phyloP scores from a whole-genome alignment of 2,113 vertebrate species.

The Fulmarus glacialis region DNA sequence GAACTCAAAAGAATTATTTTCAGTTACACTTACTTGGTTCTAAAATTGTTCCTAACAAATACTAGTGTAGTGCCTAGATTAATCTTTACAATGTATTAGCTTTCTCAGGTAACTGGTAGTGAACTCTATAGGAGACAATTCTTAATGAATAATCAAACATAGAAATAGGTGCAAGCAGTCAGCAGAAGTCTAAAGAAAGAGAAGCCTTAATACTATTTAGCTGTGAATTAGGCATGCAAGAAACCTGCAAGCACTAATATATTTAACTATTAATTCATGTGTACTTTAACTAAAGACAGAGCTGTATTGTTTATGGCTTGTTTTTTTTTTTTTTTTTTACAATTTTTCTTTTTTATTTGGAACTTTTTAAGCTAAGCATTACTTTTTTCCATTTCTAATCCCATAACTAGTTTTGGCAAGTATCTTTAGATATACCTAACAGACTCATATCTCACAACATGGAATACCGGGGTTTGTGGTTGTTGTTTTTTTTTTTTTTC shows the following conservation, averaged over 20 bases:
- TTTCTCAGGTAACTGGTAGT: neutral
- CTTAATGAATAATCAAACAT: neutral
- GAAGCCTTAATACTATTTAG: neutral
- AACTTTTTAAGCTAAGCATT: neutral
- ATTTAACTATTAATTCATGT: neutral
- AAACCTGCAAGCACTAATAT: neutral
- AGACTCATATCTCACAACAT: neutral
- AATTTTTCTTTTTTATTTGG: neutral
- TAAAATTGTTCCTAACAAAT: neutral
- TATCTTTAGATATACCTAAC: neutral
- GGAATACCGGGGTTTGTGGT: neutral
- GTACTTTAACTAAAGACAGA: neutral
- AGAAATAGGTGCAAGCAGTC: neutral
- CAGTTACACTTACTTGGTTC: neutral
- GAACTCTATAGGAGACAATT: neutral
- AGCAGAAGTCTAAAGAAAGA: neutral
- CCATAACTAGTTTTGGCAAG: neutral
- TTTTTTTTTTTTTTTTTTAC: neutral
- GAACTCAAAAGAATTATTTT: neutral
- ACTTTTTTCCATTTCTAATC: neutral
- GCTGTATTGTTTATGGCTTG: neutral
- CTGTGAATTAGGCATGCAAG: neutral
- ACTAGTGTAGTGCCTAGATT: neutral
- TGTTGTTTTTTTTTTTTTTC: neutral
- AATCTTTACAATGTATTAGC: neutral